Evolutionary conservation across 1,140 invertebrate species (phyloP), one percentile per base, ranked within the genome.

Genomic region (Anastrepha obliqua): DNA sequence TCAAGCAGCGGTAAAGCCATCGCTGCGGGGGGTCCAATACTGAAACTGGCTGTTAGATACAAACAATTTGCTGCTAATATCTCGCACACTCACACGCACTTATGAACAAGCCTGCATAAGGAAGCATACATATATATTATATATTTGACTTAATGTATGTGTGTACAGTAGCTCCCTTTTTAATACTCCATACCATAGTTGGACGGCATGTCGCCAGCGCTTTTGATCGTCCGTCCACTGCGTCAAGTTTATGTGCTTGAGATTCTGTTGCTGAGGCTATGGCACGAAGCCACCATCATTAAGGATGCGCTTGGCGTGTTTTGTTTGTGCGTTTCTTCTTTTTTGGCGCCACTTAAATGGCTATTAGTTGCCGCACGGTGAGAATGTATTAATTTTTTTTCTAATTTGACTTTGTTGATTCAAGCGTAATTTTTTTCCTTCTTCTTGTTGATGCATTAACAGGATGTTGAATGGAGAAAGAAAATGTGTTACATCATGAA

Each of bases 291-390:
- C 74, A 81, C 47, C 55, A 55, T 81, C 74, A 55, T 81, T 81
- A 81, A 81, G 42, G 13, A 51, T 58, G 74, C 74, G 47, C 15
- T 55, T 81, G 74, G 74, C 74, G 74, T 47, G 47, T 55, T 51
- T 11, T 81, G 9, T 81, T 81, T 81, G 74, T 81, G 74, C 74
- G n/a, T 20, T 81, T 81, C 55, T 81, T 55, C 7, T 13, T 11
- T 11, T 81, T 81, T 81, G 74, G 47, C 74, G 74, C 74, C 74
- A 81, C 74, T 81, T 81, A 81, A 81, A 81, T 81, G n/a, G 39
- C 74, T 6, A 81, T 55, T 81, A 81, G 17, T 20, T 78, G 74
- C 47, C 15, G n/a, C n/a, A 20, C 55, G 17, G n/a, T 55, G 74
- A 3, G 55, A 55, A 55, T 81, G 47, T 55, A 67, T 29, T 9